Base-by-base conservation (phyloP, 1,140 invertebrate species). In the Temnothorax curvispinosus region DNA sequence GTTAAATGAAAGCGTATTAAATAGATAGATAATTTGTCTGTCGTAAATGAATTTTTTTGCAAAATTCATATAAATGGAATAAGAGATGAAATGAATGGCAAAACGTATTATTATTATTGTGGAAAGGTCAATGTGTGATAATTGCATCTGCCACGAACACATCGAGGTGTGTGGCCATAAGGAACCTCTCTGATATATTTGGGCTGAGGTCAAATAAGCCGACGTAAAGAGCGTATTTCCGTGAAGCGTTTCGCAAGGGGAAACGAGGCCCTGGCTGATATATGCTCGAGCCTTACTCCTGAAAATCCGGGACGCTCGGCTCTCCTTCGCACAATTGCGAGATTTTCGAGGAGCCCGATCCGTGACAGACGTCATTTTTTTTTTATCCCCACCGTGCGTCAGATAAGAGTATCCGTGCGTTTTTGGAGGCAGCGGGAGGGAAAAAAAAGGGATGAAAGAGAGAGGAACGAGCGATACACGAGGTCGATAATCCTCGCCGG, bases 291-390 rank as follows among this genome's bases (percentile, higher is more conserved):
- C 50, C 78, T 81, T 81, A 81, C 52, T 6, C 64, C 78, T 81
- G 78, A 44, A 81, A 81, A 81, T 71, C 78, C 71, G 56, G 41
- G 56, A 64, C 32, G 56, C 27, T 21, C 44, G 50, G 64, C 65
- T 41, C 38, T 69, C 38, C 78, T 81, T 81, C 64, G 50, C 52
- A 71, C 64, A 81, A 81, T 81, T 56, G 78, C 35, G 38, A 81
- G 78, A 81, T 81, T 81, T 81, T 71, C 50, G 35, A 56, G 38
- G 64, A 21, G 78, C 15, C 62, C 78, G 64, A 81, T 81, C 15
- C 78, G 54, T 81, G 78, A 81, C 78, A 81, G 78, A 58, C 65
- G 71, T 85, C 71, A 76, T 85, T 85, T 85, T 76, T 81, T 81
- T 81, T 76, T 81, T 81, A 81, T 76, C 41, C 58, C 56, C 71